Percentiles rank a stretch among this genome's conserved stretches.
phyloP scores from a whole-genome alignment of 2,797 vertebrate genomes.

The Centropyge bicolor region DNA sequence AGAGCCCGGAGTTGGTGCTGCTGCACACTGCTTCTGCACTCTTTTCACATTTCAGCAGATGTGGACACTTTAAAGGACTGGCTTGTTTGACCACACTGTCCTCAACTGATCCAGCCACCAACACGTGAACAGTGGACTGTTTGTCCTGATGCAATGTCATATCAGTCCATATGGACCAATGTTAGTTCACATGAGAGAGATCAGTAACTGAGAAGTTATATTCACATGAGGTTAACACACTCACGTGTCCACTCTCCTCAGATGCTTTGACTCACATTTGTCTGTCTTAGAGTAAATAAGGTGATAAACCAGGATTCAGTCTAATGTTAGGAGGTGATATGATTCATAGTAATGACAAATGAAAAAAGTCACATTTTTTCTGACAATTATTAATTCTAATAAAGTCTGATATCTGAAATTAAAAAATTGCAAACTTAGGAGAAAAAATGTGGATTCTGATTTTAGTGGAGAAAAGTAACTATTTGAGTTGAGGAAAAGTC shows the following conservation, averaged over 20 bases:
- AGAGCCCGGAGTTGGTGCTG: background rate
- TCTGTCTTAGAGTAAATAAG: background rate
- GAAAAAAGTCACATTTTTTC: background rate
- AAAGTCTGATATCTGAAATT: background rate
- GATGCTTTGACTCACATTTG: background rate
- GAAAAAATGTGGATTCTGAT: background rate
- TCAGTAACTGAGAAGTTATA: background rate
- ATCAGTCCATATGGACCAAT: background rate
- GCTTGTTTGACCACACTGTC: background rate
- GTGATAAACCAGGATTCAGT: background rate
- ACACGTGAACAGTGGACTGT: background rate
- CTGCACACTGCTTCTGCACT: background rate
- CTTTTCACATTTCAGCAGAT: conserved; percentile 3
- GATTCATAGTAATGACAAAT: background rate
- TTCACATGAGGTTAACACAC: background rate
- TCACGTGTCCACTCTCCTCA: background rate
- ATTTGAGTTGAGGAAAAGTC: background rate
- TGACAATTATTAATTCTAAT: background rate
- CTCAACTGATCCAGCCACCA: background rate
- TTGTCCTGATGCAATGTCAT: background rate
- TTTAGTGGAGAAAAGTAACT: background rate
- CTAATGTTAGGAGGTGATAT: too few relatives aligned
- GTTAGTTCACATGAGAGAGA: background rate
- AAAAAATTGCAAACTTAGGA: background rate
- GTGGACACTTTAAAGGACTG: background rate